Conservation (phyloP, 1,140 invertebrate genomes). For the Liolophura sinensis region DNA sequence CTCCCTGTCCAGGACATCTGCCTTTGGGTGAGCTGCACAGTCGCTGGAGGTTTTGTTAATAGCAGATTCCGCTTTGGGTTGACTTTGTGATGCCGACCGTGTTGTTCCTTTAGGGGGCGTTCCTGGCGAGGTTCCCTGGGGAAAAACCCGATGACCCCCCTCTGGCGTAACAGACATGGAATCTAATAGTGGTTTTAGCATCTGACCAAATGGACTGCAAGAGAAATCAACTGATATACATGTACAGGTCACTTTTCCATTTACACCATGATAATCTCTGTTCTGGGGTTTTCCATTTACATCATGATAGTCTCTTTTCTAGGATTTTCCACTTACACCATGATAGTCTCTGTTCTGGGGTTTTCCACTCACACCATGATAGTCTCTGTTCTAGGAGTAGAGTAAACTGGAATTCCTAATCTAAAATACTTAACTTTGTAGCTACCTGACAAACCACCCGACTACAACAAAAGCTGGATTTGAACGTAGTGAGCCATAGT, state of each 20-base stretch:
- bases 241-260: not conserved
- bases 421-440: too few species aligned
- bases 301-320: not conserved
- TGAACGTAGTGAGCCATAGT: too few species aligned
- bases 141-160: constrained; percentile 44
- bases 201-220: constrained; percentile 51
- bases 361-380: not conserved
- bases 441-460: too few species aligned
- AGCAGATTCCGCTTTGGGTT: too few species aligned
- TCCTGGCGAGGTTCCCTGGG: constrained; percentile 1
- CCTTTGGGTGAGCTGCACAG: too few species aligned
- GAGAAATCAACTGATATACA: constrained; percentile 3
- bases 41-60: too few species aligned
- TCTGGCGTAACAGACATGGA: constrained; percentile 45
- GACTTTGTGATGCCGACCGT: too few species aligned
- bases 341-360: not conserved
- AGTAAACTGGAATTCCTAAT: not conserved
- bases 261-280: not conserved
- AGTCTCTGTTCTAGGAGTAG: not conserved
- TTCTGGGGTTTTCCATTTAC: not conserved
- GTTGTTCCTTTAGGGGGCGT: not conserved
- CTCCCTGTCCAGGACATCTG: too few species aligned
- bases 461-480: too few species aligned
- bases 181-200: constrained; percentile 52
- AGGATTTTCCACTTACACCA: not conserved